Percentiles rank a stretch among this genome's conserved stretches.
These are phyloP conservation scores for Anableps anableps DNA, from an alignment of 2,797 vertebrate species.

Conservation along the genomic window DNA sequence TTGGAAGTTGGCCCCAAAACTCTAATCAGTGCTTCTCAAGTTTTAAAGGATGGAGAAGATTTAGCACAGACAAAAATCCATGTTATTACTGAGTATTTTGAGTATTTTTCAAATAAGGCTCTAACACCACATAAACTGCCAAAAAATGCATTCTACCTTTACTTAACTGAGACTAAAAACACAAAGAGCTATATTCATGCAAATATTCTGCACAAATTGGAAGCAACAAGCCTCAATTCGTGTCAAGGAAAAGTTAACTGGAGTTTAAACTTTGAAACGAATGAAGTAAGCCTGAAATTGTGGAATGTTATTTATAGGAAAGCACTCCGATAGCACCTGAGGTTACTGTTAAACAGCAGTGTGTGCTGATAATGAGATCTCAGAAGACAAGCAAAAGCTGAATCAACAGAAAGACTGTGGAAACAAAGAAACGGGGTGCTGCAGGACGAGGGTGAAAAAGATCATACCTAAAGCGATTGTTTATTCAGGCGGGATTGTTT, in stretches of 20 bases:
- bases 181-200: not conserved
- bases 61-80: not conserved
- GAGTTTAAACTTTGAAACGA: not conserved
- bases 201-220: not conserved
- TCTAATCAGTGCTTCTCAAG: no score
- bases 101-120: not conserved
- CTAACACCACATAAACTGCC: not conserved
- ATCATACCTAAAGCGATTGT: not conserved
- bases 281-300: not conserved
- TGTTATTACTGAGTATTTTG: not conserved
- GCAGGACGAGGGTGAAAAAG: constrained; percentile 1
- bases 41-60: no score
- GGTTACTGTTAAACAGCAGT: not conserved
- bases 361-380: constrained; percentile 18
- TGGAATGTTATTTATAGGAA: not conserved
- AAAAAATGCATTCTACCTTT: not conserved
- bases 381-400: constrained; percentile 8
- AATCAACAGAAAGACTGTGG: not conserved
- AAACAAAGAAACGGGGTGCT: not conserved
- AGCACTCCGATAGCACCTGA: not conserved
- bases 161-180: not conserved
- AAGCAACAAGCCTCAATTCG: no score
- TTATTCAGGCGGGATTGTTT: not conserved
- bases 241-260: constrained; percentile 5
- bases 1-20: no score